Percentiles rank a stretch among this genome's conserved stretches.
Conservation (phyloP, 2,797 vertebrate genomes). For the Denticeps clupeoides region DNA sequence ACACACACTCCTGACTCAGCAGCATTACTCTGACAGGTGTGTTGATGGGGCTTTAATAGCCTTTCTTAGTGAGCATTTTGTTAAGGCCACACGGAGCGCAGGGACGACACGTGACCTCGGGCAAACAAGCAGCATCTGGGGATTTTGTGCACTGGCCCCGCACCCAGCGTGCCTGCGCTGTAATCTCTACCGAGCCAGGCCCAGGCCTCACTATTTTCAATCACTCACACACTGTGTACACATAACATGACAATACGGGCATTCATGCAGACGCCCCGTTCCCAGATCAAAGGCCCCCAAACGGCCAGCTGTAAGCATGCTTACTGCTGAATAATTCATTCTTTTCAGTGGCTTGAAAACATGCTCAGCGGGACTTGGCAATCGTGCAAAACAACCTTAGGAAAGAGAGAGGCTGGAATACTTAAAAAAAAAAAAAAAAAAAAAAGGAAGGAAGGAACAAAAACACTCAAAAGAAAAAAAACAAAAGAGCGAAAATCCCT, state of each 20-base stretch:
- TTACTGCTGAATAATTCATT: conserved; percentile 80
- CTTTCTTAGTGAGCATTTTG: conserved; percentile 52
- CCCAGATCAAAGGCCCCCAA: conserved; percentile 94
- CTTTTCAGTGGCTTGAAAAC: conserved; percentile 76
- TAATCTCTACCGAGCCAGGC: conserved; percentile 81
- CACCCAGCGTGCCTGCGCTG: conserved; percentile 75
- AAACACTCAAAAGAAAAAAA: neutral
- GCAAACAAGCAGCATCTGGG: conserved; percentile 76
- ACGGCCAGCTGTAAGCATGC: conserved; percentile 92
- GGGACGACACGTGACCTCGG: conserved; percentile 63
- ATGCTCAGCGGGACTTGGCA: conserved; percentile 68
- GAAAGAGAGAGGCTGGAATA: conserved; percentile 29
- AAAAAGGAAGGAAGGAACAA: neutral
- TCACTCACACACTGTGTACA: conserved; percentile 68
- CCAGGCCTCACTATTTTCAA: conserved; percentile 55
- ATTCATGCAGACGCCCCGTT: conserved; percentile 93
- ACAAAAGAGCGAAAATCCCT: conserved; percentile 33
- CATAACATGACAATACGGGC: conserved; percentile 96
- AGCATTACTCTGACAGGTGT: conserved; percentile 5
- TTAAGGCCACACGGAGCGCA: conserved; percentile 47
- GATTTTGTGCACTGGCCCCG: conserved; percentile 66
- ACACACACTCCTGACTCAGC: conserved; percentile 8
- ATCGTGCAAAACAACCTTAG: conserved; percentile 52
- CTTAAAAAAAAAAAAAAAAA: conserved; percentile 8
- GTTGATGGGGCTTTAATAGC: neutral